Conservation (phyloP, 2,888 invertebrate species). For the Gastrophysa polygoni region DNA sequence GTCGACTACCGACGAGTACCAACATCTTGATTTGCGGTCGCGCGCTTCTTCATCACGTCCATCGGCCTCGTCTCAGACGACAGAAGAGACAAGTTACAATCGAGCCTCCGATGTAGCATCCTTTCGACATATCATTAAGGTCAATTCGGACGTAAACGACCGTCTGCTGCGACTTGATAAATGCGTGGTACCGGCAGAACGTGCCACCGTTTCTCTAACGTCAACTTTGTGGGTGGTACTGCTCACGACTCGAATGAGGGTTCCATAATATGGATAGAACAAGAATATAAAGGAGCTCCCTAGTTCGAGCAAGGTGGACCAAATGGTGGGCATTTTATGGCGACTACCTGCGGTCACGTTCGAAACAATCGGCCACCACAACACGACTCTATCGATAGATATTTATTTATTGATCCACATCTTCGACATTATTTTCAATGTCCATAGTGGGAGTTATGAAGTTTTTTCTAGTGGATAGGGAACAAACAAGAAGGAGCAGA, state of each 20-base stretch:
- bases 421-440: neutral
- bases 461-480: too few species aligned
- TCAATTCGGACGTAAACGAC: conserved; percentile 54
- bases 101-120: conserved; percentile 16
- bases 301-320: too few species aligned
- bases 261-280: conserved; percentile 4
- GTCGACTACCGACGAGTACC: too few species aligned
- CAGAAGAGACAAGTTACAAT: too few species aligned
- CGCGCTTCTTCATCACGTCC: too few species aligned
- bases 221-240: conserved; percentile 25
- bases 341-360: neutral
- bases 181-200: conserved; percentile 49
- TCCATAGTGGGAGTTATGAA: too few species aligned
- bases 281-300: conserved; percentile 10
- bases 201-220: conserved; percentile 39
- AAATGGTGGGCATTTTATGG: neutral
- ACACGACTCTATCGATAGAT: neutral
- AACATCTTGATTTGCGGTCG: too few species aligned
- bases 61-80: too few species aligned
- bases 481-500: too few species aligned
- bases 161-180: conserved; percentile 48
- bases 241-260: conserved; percentile 22
- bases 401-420: neutral
- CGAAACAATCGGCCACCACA: neutral
- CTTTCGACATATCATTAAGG: conserved; percentile 52